Conservation (phyloP, 2,113 vertebrate species). For the Ellobius talpinus region DNA sequence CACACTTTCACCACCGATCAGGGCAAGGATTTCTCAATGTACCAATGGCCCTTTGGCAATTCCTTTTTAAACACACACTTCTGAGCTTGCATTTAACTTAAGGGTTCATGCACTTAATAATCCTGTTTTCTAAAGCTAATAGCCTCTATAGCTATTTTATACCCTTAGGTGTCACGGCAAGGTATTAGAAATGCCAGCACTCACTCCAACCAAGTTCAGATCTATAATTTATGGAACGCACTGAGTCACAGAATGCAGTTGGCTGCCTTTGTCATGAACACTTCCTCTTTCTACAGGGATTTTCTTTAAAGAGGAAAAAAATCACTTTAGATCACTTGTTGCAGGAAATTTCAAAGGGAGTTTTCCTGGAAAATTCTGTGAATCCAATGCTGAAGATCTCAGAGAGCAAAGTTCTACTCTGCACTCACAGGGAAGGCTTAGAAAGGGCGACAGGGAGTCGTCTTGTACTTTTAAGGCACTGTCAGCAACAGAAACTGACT, state of each 20-base stretch:
- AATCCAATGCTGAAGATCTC: conserved; percentile 72
- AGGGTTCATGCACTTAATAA: conserved; percentile 11
- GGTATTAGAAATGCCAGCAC: conserved; percentile 80
- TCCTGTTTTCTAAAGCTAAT: conserved; percentile 65
- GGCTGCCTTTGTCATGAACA: conserved; percentile 81
- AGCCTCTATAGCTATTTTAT: conserved; percentile 36
- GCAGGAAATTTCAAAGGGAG: conserved; percentile 68
- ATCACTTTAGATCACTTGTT: conserved; percentile 77
- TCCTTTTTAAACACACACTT: conserved; percentile 9
- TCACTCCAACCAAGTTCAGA: conserved; percentile 83
- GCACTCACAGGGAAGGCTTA: background rate
- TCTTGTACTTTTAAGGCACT: background rate
- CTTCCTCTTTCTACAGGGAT: conserved; percentile 89
- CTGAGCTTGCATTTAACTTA: background rate
- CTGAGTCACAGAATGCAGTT: conserved; percentile 87
- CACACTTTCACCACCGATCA: background rate
- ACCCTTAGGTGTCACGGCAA: conserved; percentile 14
- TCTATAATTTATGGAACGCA: conserved; percentile 86
- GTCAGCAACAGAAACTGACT: background rate
- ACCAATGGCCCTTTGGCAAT: background rate
- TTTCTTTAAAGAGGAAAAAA: conserved; percentile 85
- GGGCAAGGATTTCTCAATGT: conserved; percentile 6
- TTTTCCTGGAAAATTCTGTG: conserved; percentile 81
- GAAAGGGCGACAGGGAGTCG: conserved; percentile 21
- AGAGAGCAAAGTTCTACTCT: conserved; percentile 58